These are phyloP conservation scores for Asobara japonica DNA, from an alignment of 1,140 invertebrate genomes.

Conservation along the genomic window DNA sequence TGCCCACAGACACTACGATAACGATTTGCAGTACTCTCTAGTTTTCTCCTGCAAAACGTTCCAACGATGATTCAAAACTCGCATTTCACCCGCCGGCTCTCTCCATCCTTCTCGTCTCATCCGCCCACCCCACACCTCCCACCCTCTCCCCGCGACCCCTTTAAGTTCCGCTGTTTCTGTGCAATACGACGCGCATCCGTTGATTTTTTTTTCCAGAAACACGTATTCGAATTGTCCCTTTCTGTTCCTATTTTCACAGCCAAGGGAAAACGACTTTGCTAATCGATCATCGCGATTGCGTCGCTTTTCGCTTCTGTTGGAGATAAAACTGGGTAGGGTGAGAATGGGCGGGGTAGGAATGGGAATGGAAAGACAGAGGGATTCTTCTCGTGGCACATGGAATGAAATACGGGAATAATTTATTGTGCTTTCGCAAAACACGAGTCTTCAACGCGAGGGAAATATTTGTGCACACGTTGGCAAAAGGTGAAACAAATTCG, in stretches of 20 bases:
- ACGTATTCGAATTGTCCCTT: constrained; percentile 17
- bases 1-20: constrained; percentile 36
- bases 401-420: constrained; percentile 31
- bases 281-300: constrained; percentile 37
- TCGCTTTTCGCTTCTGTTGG: constrained; percentile 4
- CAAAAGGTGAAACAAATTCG: constrained; percentile 25
- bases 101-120: neutral
- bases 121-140: neutral
- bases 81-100: neutral
- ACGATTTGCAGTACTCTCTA: constrained; percentile 36
- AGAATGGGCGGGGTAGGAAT: neutral
- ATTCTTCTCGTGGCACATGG: neutral
- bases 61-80: constrained; percentile 1
- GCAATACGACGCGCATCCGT: constrained; percentile 15
- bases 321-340: constrained; percentile 2
- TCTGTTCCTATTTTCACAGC: constrained; percentile 4
- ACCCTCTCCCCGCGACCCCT: constrained; percentile 13
- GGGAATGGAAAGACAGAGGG: constrained; percentile 6
- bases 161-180: constrained; percentile 17
- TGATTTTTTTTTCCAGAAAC: constrained; percentile 11
- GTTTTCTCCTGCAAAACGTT: neutral
- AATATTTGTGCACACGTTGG: constrained; percentile 30
- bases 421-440: constrained; percentile 31
- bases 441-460: constrained; percentile 26
- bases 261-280: constrained; percentile 42